Conservation (phyloP, 1,140 invertebrate genomes). For the Ostrea denselamellosa region DNA sequence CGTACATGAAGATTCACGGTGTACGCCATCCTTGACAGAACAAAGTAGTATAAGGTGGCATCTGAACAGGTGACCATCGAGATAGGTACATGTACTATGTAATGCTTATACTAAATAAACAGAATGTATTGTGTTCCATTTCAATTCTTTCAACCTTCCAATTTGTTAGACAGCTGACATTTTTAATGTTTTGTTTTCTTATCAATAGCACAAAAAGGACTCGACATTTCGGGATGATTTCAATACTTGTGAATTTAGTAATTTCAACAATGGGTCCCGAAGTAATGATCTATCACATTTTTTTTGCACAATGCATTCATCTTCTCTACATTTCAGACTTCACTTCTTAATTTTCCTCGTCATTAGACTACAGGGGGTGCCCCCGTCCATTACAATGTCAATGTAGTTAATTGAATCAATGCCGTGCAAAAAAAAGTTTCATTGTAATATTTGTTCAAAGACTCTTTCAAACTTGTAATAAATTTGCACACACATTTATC, state of each 20-base stretch:
- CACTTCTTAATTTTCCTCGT: background rate
- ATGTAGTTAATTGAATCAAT: background rate
- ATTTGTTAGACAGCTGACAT: no score
- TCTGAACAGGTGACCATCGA: no score
- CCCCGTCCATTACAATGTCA: background rate
- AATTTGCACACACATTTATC: no score
- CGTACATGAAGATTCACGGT: no score
- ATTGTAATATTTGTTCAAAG: slow-evolving; percentile 30
- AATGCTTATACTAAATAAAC: no score
- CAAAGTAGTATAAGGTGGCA: no score
- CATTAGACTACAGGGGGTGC: background rate
- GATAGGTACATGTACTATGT: no score
- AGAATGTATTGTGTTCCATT: no score
- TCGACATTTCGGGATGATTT: background rate
- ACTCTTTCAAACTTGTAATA: slow-evolving; percentile 24
- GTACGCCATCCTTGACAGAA: no score
- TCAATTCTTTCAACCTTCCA: no score
- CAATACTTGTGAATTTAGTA: background rate
- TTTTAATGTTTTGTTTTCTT: background rate
- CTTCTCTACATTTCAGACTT: background rate
- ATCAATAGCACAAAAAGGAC: background rate
- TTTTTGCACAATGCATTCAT: slow-evolving; percentile 7
- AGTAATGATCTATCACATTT: slow-evolving; percentile 5
- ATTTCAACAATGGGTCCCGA: background rate
- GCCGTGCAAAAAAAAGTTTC: background rate